Conservation (phyloP, 2,113 vertebrate genomes). For the Strix aluco region DNA sequence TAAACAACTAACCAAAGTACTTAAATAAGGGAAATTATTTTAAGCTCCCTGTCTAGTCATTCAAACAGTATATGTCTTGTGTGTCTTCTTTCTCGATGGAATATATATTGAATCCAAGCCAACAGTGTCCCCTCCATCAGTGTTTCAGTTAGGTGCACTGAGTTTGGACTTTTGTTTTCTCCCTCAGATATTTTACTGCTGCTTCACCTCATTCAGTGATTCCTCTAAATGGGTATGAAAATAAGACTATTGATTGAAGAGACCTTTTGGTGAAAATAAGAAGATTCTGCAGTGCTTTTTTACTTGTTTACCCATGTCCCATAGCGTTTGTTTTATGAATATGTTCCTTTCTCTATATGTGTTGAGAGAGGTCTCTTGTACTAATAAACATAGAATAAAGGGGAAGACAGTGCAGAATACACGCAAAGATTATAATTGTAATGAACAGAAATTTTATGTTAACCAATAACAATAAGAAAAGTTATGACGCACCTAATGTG, state of each 20-base stretch:
- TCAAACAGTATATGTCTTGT: neutral
- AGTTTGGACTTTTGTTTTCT: neutral
- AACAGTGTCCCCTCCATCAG: neutral
- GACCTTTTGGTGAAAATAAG: neutral
- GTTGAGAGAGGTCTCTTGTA: rapidly evolving
- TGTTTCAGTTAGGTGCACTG: neutral
- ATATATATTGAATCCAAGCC: neutral
- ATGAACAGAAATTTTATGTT: neutral
- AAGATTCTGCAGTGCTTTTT: neutral
- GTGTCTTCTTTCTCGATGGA: neutral
- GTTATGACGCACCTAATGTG: neutral
- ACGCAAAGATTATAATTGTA: neutral
- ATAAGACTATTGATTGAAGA: neutral
- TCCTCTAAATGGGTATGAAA: neutral
- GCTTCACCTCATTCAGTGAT: neutral
- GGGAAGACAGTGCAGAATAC: neutral
- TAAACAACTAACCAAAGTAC: neutral
- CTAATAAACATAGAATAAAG: neutral
- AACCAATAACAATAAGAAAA: neutral
- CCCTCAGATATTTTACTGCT: neutral
- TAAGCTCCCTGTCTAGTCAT: neutral
- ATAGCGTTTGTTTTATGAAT: neutral
- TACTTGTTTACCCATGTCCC: neutral
- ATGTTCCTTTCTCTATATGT: neutral
- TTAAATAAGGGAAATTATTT: neutral